phyloP scores from a whole-genome alignment of 2,888 invertebrate species.

The Sesia bembeciformis region DNA sequence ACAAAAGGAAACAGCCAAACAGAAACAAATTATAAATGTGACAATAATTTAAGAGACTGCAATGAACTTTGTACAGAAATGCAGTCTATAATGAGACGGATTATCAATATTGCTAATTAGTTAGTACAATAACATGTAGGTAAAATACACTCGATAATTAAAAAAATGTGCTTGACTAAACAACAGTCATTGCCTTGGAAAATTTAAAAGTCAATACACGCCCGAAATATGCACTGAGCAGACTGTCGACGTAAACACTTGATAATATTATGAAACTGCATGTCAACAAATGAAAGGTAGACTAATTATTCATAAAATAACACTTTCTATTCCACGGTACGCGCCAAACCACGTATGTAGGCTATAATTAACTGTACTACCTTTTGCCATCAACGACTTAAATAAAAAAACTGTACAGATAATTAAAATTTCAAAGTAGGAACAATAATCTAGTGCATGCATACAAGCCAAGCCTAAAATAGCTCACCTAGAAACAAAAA shows the following conservation, averaged over 20 bases:
- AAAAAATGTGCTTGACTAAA: too few relatives aligned
- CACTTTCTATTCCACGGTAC: constrained; percentile 18
- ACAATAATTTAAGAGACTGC: too few relatives aligned
- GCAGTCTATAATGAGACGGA: too few relatives aligned
- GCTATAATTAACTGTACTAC: neutral
- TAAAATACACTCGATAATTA: too few relatives aligned
- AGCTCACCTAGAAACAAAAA: constrained; percentile 51
- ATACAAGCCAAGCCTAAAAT: constrained; percentile 37
- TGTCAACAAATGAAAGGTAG: constrained; percentile 44
- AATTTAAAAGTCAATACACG: neutral
- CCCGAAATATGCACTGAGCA: neutral
- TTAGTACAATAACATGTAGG: too few relatives aligned
- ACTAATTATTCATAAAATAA: constrained; percentile 17
- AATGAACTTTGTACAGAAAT: too few relatives aligned
- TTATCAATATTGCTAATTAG: too few relatives aligned
- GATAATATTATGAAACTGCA: constrained; percentile 33
- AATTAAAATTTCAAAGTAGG: constrained; percentile 21
- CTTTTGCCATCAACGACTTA: neutral
- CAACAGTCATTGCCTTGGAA: too few relatives aligned
- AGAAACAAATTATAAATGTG: too few relatives aligned
- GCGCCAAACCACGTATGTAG: constrained; percentile 1
- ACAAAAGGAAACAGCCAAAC: too few relatives aligned
- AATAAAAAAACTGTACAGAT: constrained; percentile 2
- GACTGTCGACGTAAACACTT: constrained; percentile 13
- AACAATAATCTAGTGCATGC: constrained; percentile 10